Base-by-base conservation (phyloP, 2,888 invertebrate genomes). In the Vandiemenella viatica region DNA sequence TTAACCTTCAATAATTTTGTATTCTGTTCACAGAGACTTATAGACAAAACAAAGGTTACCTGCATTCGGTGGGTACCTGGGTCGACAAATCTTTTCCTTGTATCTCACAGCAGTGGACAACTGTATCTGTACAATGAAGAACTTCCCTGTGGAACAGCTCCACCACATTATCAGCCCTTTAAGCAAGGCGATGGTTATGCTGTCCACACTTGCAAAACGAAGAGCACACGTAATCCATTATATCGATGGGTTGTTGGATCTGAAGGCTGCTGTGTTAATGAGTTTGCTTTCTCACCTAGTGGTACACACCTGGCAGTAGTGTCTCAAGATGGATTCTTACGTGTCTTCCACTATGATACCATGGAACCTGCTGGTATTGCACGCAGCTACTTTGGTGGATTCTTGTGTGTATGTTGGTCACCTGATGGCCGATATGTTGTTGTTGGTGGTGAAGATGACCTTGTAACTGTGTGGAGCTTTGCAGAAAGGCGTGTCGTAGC, bases 121-220 rank as follows among this genome's bases (percentile, higher is more conserved):
- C 77, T 98, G 61, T 99, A 98, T 72, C 80, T 97, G 48, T 99
- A 97, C 71, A 95, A 95, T 68, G 95, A 95, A 69, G 93, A 93
- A 68, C 71, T 95, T 56, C 79, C 83, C 7, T 93, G 93, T 67
- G 86, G 90, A 7, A 83, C 88, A 16, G 80, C 90, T 16, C 78
- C 89, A 47, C 97, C 97, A 1, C 84, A 85, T 64, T 98, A 96
- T 70, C 95, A 96, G 67, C 80, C 87, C 26, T 90, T 93, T 67
- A 95, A 95, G 67, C 83, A 85, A 60, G 95, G 95, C 2, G 93
- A 93, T 56, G 90, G 90, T 49, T 97, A 83, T 67, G 83, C 89
- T 53, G 86, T 97, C 58, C 86, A 89, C 69, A 93, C 93, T 13
- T 95, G 95, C 67, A 91, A 97, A 67, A 87, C 95, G 15, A 96